Base-by-base conservation (phyloP, 2,113 vertebrate species). In the Cyprinodon variegatus region DNA sequence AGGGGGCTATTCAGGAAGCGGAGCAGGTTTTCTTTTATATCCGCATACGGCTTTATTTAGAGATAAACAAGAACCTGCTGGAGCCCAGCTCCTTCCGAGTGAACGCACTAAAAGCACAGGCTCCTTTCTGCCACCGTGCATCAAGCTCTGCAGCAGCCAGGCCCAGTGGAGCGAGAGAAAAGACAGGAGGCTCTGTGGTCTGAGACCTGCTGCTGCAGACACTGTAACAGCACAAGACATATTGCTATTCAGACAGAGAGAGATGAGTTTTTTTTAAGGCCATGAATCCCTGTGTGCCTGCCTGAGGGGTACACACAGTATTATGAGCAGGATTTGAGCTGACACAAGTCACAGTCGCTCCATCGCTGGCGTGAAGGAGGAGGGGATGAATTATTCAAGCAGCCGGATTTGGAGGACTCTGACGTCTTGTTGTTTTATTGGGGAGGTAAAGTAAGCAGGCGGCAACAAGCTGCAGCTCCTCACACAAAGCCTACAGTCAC, bases 321-420 rank as follows among this genome's bases (percentile, higher is more conserved):
- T 87, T 86, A 90, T 89, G 89, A 93, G 84, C 50, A 84, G 86
- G 86, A 92, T 92, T 89, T 86, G 84, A 91, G 82, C 78, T 89
- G 91, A 93, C 91, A 91, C 84, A 72, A 93, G 91, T 91, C 92
- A 91, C 91, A 90, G 91, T 84, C 85, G 71, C 86, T 91, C 78
- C 82, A 86, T 89, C 83, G 80, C 70, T 57, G 74, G 72, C 65
- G 83, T 66, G 79, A 79, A 82, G 74, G 87, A 76, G 62, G 77
- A 72, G 79, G 72, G 77, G 84, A 90, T 93, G 84, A 89, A 92
- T 91, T 85, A 92, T 92, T 91, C 81, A 92, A 87, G 72, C 81
- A 90, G 85, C 85, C 76, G 65, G 74, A n/a, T 60, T 78, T 60
- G 83, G 83, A 90, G 57, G 45, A 70, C 76, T 86, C 89, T 81